These are phyloP conservation scores for Schizopygopsis malacanthus DNA, from an alignment of 2,797 vertebrate species.

Conservation along the genomic window DNA sequence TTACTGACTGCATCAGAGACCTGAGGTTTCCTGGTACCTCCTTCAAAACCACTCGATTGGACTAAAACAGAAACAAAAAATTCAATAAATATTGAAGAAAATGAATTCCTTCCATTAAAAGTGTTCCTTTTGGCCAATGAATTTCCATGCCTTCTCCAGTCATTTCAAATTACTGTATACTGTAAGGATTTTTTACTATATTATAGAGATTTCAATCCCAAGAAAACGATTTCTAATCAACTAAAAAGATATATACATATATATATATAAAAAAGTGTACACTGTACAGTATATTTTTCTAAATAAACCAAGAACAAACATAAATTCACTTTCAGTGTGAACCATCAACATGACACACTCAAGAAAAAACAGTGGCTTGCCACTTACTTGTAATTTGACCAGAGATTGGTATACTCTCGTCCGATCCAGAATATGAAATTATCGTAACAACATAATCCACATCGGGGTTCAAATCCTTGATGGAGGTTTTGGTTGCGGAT, in stretches of 20 bases:
- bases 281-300: background rate
- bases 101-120: background rate
- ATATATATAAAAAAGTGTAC: background rate
- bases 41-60: conserved; percentile 70
- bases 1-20: conserved; percentile 73
- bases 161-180: background rate
- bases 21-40: conserved; percentile 64
- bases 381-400: conserved; percentile 94
- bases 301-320: background rate
- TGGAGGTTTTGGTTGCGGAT: conserved; percentile 83
- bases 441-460: conserved; percentile 88
- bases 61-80: conserved; percentile 67
- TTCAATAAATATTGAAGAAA: background rate
- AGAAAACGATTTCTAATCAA: background rate
- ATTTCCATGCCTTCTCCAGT: background rate
- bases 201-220: background rate
- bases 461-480: conserved; percentile 87
- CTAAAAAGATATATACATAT: background rate
- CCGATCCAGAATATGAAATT: conserved; percentile 80
- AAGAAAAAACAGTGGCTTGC: background rate
- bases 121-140: background rate
- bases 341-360: background rate
- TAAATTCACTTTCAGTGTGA: background rate
- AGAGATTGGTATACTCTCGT: conserved; percentile 89
- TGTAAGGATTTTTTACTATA: background rate